Base-by-base conservation (phyloP, 2,113 vertebrate species). In the Euleptes europaea region DNA sequence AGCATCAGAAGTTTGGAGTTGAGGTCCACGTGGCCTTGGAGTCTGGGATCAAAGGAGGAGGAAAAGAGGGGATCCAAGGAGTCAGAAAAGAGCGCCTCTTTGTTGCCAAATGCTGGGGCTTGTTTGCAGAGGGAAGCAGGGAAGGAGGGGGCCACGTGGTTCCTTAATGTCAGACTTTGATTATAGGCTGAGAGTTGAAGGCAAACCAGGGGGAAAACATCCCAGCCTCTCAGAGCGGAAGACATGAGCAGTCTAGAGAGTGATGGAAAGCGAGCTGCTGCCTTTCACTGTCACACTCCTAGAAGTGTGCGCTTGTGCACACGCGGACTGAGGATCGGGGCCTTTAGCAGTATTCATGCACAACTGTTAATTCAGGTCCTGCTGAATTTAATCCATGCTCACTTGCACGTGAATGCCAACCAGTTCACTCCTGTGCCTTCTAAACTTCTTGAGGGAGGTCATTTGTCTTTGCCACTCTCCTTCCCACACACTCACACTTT, bases 21-120 rank as follows among this genome's bases (percentile, higher is more conserved):
- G 67, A 40, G 67, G 49, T 72, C 67, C 69, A 72, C 49, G 49
- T 82, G 80, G 80, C 80, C 51, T 73, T 60, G 38, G 81, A 74
- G 81, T 40, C 28, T 11, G 70, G 81, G 81, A 26, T 84, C 65
- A 70, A 54, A 84, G 75, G 35, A 8, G 4, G 51, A 15, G 15
- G 54, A 13, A 42, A 73, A 28, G 38, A 51, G 15, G 60, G 44
- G 67, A 21, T 72, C 73, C n/a, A 33, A 23, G 65, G 63, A 42
- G n/a, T n/a, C 10, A 13, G 42, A 57, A 69, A 63, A 54, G 49
- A 69, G 28, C 1, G 23, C 23, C 28, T 57, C 35, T 78, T 78
- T 69, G 63, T 44, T 60, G 69, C 49, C 69, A 72, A 28, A 49
- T 51, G 28, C 69, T 44, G 10, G 75, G 49, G 65, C 66, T 84